Evolutionary conservation across 2,113 vertebrate genomes (phyloP), one percentile per base, ranked within the genome.

Genomic region (Leucosticte australis): DNA sequence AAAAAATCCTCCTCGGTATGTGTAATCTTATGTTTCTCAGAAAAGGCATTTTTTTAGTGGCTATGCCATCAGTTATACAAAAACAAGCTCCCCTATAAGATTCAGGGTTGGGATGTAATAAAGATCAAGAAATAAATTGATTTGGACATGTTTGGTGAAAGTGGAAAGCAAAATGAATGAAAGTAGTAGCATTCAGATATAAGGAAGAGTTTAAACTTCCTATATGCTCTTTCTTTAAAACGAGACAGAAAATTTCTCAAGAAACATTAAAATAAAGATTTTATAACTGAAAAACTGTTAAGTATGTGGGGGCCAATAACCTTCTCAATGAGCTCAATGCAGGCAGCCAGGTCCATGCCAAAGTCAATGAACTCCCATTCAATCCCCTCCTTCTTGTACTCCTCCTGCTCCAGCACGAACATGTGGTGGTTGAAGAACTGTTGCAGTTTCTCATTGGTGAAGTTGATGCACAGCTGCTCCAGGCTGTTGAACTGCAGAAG

Each of bases 301-400:
- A 20, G 44, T 20, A 21, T 47, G 4, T 70, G 41, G 8, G 14
- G 23, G 26, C 95, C 90, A 91, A 35, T 57, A 90, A 96, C 96
- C 97, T 97, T 97, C 62, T 97, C 97, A 83, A 97, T 97, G 56
- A 97, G 97, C 59, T 97, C 97, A 77, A 97, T 97, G 81, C 97
- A 97, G 81, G 97, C 96, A 57, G 96, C 95, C 80, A 97, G 82
- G 81, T 97, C 97, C 96, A 97, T 97, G 10, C 97, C 97, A 89
- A 97, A 97, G 79, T 97, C 97, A 91, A 97, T 97, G 90, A 97
- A 97, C 20, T 91, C 82, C 96, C 97, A 97, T 0, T 97, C 97
- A 62, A 96, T 96, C 0, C 94, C 96, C 17, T 96, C 96, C 20
- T 96, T 96, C 89, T 95, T 96, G 88, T 96, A 96, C 52, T 95